Percentiles rank a stretch among this genome's conserved stretches.
These are phyloP conservation scores for Suncus etruscus DNA, from an alignment of 2,113 vertebrate genomes.

Conservation along the genomic window DNA sequence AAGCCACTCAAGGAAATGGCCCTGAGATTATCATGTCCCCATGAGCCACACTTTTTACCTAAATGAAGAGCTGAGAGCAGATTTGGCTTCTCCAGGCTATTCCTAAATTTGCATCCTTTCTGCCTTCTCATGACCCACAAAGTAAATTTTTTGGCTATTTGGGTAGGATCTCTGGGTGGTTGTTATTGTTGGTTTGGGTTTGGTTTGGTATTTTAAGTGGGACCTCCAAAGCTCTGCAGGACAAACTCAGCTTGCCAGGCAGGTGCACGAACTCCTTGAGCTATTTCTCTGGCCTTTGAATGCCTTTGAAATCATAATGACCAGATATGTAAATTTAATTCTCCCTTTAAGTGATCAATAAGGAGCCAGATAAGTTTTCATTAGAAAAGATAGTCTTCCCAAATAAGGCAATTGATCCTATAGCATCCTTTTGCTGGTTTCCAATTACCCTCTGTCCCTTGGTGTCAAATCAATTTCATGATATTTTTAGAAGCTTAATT, in stretches of 20 bases:
- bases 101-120: neutral
- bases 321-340: constrained; percentile 56
- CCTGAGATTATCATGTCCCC: neutral
- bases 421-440: constrained; percentile 58
- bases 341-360: constrained; percentile 53
- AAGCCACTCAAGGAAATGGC: too few relatives aligned
- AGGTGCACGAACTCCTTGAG: too few relatives aligned
- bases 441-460: constrained; percentile 61
- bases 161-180: neutral
- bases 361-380: constrained; percentile 62
- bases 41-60: too few relatives aligned
- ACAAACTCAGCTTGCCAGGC: too few relatives aligned
- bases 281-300: constrained; percentile 8
- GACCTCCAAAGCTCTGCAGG: too few relatives aligned
- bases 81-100: too few relatives aligned
- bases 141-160: neutral
- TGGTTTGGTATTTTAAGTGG: too few relatives aligned
- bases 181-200: neutral
- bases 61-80: too few relatives aligned
- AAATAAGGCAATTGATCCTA: constrained; percentile 65
- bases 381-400: constrained; percentile 63
- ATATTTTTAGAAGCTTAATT: constrained; percentile 80
- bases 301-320: constrained; percentile 40
- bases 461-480: constrained; percentile 68
- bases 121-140: neutral